Conservation (phyloP, 2,113 vertebrate species). For the Antigone vipio region DNA sequence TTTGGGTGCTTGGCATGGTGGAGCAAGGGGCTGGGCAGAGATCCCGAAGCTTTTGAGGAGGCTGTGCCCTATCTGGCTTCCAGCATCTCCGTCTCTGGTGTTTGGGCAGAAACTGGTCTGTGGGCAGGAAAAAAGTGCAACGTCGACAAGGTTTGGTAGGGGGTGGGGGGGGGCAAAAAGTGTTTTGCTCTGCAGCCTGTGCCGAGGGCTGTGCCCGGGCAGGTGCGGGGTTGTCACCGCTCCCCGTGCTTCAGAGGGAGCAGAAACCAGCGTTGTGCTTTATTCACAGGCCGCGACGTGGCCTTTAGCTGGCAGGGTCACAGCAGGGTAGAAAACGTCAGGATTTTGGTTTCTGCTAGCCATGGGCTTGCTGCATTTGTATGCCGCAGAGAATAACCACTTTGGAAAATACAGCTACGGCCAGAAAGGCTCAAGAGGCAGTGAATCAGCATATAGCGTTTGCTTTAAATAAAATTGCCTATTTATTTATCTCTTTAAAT, state of each 20-base stretch:
- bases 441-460: too few species aligned
- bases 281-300: not conserved
- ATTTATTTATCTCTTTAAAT: not conserved
- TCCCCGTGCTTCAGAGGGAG: not conserved
- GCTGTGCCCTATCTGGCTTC: not conserved
- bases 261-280: not conserved
- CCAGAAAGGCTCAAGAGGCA: not conserved
- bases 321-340: not conserved
- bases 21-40: not conserved
- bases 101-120: not conserved
- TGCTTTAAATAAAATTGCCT: not conserved
- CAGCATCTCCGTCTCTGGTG: not conserved
- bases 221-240: not conserved
- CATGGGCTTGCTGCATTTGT: not conserved
- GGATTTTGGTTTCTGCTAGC: not conserved
- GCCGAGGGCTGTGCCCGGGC: not conserved
- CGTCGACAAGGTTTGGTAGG: fast-evolving
- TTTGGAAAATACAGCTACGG: not conserved
- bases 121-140: not conserved
- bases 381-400: not conserved
- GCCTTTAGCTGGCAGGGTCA: not conserved
- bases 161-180: fast-evolving
- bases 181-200: not conserved
- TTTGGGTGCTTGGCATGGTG: fast-evolving
- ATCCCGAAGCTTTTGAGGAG: not conserved